phyloP scores from a whole-genome alignment of 2,888 invertebrate species.

The Epirrhoe alternata region DNA sequence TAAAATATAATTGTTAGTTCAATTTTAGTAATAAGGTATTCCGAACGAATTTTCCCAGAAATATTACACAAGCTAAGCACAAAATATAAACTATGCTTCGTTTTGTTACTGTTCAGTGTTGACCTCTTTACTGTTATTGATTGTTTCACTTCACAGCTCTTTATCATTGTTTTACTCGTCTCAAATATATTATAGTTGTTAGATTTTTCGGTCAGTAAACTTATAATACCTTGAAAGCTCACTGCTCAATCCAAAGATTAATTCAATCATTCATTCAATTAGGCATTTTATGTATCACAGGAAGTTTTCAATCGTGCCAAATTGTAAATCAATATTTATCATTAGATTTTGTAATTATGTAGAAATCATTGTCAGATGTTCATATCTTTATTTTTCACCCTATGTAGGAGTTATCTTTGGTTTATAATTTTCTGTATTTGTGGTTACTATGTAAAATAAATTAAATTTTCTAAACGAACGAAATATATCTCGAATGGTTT shows the following conservation, averaged over 20 bases:
- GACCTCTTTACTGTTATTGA: constrained; percentile 46
- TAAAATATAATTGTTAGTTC: constrained; percentile 79
- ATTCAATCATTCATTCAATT: constrained; percentile 49
- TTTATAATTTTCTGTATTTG: constrained; percentile 11
- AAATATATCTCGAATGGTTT: constrained; percentile 45
- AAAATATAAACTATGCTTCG: constrained; percentile 29
- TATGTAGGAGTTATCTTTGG: constrained; percentile 7
- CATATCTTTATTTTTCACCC: constrained; percentile 30
- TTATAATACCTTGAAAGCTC: constrained; percentile 48
- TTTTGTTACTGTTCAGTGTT: constrained; percentile 31
- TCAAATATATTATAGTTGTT: constrained; percentile 64
- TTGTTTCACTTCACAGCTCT: constrained; percentile 44
- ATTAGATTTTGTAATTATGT: constrained; percentile 32
- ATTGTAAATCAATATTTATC: constrained; percentile 53
- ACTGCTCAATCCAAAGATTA: constrained; percentile 65
- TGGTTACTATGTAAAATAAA: constrained; percentile 36
- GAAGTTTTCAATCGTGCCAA: constrained; percentile 70
- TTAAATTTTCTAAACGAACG: constrained; percentile 42
- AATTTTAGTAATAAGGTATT: constrained; percentile 72
- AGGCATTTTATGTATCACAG: constrained; percentile 47
- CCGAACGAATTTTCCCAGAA: constrained; percentile 61
- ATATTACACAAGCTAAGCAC: constrained; percentile 35
- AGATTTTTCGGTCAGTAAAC: constrained; percentile 70
- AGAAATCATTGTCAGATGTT: constrained; percentile 44
- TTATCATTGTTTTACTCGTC: constrained; percentile 49